These are phyloP conservation scores for Caenorhabditis remanei DNA, from an alignment of 1,140 invertebrate genomes.

Conservation along the genomic window DNA sequence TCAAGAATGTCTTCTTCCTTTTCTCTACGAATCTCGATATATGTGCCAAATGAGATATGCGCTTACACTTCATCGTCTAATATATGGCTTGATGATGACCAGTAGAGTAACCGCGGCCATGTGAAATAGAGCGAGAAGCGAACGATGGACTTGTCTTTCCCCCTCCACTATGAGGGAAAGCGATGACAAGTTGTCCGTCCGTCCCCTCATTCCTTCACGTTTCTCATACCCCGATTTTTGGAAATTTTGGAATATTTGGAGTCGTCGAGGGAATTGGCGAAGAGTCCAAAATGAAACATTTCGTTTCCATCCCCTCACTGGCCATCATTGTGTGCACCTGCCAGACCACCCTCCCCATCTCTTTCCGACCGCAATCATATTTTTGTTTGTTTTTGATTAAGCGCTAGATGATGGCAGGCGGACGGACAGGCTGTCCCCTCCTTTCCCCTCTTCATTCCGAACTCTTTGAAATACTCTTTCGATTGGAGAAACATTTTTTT, in stretches of 20 bases:
- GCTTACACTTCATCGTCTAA: background rate
- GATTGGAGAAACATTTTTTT: constrained; percentile 17
- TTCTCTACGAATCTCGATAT: background rate
- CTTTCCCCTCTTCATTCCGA: background rate
- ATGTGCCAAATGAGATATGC: constrained; percentile 31
- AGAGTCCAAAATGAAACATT: background rate
- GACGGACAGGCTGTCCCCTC: constrained; percentile 7
- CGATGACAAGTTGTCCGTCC: constrained; percentile 37
- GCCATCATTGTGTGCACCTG: constrained; percentile 30
- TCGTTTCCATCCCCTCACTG: background rate
- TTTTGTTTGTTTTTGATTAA: constrained; percentile 54
- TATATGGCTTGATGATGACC: constrained; percentile 34
- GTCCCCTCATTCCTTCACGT: constrained; percentile 17
- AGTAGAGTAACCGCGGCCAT: constrained; percentile 12
- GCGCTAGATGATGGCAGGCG: constrained; percentile 13
- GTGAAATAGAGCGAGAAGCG: constrained; percentile 54
- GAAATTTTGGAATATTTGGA: background rate
- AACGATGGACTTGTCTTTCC: constrained; percentile 50
- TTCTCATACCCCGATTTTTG: background rate
- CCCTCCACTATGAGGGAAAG: background rate
- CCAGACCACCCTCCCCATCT: background rate
- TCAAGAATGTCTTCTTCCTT: background rate
- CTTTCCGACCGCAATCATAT: constrained; percentile 15
- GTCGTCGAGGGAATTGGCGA: background rate
- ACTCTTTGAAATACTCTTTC: constrained; percentile 22